Conservation (phyloP, 2,797 vertebrate species). For the Eremophila alpestris region DNA sequence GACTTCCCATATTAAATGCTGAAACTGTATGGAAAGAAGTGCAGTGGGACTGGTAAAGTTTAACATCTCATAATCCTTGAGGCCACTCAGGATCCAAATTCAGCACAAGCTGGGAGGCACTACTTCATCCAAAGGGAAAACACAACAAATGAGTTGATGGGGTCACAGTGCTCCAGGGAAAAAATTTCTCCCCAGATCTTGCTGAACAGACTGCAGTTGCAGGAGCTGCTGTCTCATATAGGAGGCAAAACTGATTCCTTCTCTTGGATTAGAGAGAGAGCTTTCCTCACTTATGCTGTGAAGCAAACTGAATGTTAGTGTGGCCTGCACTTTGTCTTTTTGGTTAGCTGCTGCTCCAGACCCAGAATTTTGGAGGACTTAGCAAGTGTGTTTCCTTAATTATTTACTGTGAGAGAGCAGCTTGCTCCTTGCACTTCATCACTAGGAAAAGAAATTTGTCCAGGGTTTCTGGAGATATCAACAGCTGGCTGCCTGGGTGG, state of each 20-base stretch:
- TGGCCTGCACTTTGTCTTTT: not conserved
- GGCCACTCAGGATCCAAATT: not conserved
- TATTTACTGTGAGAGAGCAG: not conserved
- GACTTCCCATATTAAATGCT: not conserved
- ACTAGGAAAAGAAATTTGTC: not conserved
- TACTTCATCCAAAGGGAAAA: not conserved
- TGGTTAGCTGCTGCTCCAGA: not conserved
- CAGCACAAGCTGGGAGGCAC: not conserved
- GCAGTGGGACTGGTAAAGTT: not conserved
- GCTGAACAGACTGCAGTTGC: not conserved
- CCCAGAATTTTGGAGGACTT: not conserved
- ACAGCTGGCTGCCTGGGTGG: accelerated
- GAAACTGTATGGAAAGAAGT: not conserved
- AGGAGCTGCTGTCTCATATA: not conserved
- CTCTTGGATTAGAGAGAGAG: not conserved
- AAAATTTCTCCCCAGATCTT: not conserved
- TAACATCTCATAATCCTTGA: not conserved
- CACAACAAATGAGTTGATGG: not conserved
- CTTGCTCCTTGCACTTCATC: not conserved
- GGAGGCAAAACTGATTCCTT: not conserved
- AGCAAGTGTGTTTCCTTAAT: not conserved
- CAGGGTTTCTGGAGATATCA: not conserved
- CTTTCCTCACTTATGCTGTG: not conserved
- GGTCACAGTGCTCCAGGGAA: accelerated
- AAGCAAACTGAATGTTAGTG: not conserved